Evolutionary conservation across 2,113 vertebrate genomes (phyloP), one percentile per base, ranked within the genome.

Genomic region (Ibidorhyncha struthersii): DNA sequence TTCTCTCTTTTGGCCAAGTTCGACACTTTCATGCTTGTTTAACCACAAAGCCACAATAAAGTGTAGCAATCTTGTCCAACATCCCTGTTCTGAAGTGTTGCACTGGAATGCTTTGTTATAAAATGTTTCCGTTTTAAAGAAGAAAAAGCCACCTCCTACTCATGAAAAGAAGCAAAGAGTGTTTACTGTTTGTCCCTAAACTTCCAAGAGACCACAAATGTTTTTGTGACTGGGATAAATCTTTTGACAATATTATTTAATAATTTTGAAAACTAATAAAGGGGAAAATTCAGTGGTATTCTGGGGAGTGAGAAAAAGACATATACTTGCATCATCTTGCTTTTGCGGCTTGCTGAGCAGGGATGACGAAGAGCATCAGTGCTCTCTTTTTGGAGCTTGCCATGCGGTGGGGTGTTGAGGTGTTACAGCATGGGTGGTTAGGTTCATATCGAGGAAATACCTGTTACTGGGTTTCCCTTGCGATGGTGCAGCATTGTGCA

Each of bases 31-130:
- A 36, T 90, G 58, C 79, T 93, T 89, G 79, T 94, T 96, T 93
- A 96, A 96, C 93, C 93, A 95, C 93, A 85, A 94, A 94, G 94
- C 95, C 96, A 83, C 96, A 94, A 82, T 85, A 85, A 95, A 92
- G 89, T 29, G 32, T 59, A 92, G 79, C 63, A 93, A 18, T 81
- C 76, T 67, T 59, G n/a, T 95, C 96, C 94, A 92, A 27, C 76
- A 81, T 86, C 82, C 71, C 95, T 58, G 56, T 87, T 91, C 47
- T 85, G 53, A 86, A 90, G 71, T 3, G 2, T 92, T 96, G 59
- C 72, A 8, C 59, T 92, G 88, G 84, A 93, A 89, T 96, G 67
- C 79, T 93, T 95, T 90, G 50, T 86, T 94, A 47, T 13, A 65
- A 90, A 90, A 69, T 72, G 32, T 79, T 92, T 96, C 91, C 0